Evolutionary conservation across 2,113 vertebrate species (phyloP).

Genomic region (Cynoglossus semilaevis): DNA sequence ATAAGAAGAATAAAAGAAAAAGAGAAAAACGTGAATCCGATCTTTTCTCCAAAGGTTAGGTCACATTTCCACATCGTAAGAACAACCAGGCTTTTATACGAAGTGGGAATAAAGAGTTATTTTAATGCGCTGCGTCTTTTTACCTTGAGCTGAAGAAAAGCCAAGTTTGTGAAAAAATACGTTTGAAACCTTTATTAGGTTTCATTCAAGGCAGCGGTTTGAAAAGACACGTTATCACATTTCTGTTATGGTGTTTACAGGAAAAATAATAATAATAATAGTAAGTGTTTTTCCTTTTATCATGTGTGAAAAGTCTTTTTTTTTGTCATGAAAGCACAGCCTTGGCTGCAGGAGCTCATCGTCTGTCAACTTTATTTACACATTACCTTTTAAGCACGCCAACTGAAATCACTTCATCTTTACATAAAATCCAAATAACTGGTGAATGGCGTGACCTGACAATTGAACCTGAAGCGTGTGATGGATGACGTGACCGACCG

Average conservation of each 20-base stretch:
- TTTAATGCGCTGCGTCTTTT: constrained; percentile 3
- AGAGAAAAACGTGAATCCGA: constrained; percentile 4
- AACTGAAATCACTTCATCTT: constrained; percentile 75
- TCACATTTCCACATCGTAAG: neutral
- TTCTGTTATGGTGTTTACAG: constrained; percentile 36
- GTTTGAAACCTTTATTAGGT: constrained; percentile 35
- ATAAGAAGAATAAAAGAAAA: no score
- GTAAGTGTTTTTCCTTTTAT: constrained; percentile 34
- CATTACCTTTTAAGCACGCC: constrained; percentile 60
- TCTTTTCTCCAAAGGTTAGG: constrained; percentile 9
- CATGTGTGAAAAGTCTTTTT: constrained; percentile 29
- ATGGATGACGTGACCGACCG: constrained; percentile 69
- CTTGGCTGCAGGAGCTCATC: constrained; percentile 58
- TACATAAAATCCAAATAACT: constrained; percentile 79
- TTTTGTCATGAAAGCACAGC: constrained; percentile 39
- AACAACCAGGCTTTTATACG: constrained; percentile 6
- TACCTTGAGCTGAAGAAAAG: constrained; percentile 29
- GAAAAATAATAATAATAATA: no score
- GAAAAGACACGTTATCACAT: constrained; percentile 37
- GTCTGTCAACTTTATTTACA: constrained; percentile 66
- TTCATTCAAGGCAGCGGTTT: constrained; percentile 27
- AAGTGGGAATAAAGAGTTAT: constrained; percentile 19
- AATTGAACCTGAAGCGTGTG: constrained; percentile 67
- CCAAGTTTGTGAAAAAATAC: constrained; percentile 20
- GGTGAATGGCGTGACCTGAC: constrained; percentile 71